Evolutionary conservation across 1,140 invertebrate genomes (phyloP), one percentile per base, ranked within the genome.

Genomic region (Drosophila bifasciata): DNA sequence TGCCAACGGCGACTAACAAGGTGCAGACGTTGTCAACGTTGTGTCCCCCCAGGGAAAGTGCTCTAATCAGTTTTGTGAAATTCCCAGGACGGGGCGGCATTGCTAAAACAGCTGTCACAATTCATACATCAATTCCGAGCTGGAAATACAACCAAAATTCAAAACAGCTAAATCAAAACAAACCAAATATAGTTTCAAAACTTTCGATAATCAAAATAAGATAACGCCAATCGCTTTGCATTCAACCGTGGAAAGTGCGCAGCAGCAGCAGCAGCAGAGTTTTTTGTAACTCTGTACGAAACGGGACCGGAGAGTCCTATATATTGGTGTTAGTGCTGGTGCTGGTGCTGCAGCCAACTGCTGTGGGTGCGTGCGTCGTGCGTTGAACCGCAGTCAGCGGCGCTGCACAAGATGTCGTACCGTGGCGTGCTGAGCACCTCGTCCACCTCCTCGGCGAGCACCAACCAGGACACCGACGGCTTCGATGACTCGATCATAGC

Each of bases 351-450:
- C 11, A 13, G 44, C 16, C 44, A 45, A 11, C 19, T 19, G 11
- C 32, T 13, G 32, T 36, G 32, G 48, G 19, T 13, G 1, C 15
- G 8, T 11, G 48, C 17, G 46, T 51, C 11, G 11, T 19, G 15
- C 9, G 15, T 13, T 25, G 23, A 56, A 5, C 13, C 23, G n/a
- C 23, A 16, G 5, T 8, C 1, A 40, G 9, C 4, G 19, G 9
- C 4, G 19, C 15, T 11, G 3, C 11, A 0, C 21, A 58, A 44
- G 16, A 88, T 88, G 83, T 77, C 83, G 4, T 88, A 83, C 58
- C 83, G 83, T 11, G 83, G 83, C 44, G 76, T 88, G 41, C 51
- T 88, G 16, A 69, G 56, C 39, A 72, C 56, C 7, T 51, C 64
- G 15, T 67, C 83, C 8, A 39, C 50, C 5, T 8, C 36, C 4